phyloP scores from a whole-genome alignment of 2,888 invertebrate genomes.

The Anarsia innoxiella region DNA sequence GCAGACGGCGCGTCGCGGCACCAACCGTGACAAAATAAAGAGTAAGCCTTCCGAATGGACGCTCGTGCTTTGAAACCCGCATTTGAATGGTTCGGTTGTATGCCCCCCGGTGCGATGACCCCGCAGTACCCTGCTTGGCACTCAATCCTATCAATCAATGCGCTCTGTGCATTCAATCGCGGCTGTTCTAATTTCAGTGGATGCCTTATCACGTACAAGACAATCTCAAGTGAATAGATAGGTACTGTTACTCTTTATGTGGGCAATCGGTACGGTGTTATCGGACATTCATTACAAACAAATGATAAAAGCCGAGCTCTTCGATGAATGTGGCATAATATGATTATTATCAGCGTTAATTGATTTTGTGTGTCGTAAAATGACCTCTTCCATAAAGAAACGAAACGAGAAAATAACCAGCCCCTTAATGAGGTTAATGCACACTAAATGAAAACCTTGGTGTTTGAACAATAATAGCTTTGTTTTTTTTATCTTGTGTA shows the following conservation, averaged over 20 bases:
- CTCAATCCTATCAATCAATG: conserved; percentile 16
- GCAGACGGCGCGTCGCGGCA: conserved; percentile 52
- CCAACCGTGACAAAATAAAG: conserved; percentile 47
- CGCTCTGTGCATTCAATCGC: conserved; percentile 8
- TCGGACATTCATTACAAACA: conserved; percentile 5
- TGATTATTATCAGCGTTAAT: too few species aligned
- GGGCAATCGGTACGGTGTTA: conserved; percentile 3
- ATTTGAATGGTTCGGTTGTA: conserved; percentile 35
- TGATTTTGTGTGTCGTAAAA: too few species aligned
- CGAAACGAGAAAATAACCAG: not conserved
- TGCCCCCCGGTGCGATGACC: conserved; percentile 53
- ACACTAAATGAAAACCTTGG: conserved; percentile 3
- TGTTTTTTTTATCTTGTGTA: conserved; percentile 15
- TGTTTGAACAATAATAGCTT: conserved; percentile 10
- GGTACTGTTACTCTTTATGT: not conserved
- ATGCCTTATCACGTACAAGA: conserved; percentile 7
- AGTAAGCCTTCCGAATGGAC: conserved; percentile 28
- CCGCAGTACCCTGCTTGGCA: conserved; percentile 20
- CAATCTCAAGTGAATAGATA: conserved; percentile 2
- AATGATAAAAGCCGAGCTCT: conserved; percentile 11
- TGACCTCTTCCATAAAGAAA: too few species aligned
- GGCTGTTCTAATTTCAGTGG: conserved; percentile 1
- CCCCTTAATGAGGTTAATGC: not conserved
- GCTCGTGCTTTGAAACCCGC: conserved; percentile 21
- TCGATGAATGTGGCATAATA: too few species aligned